Evolutionary conservation across 2,797 vertebrate species (phyloP).

Genomic region (Peromyscus nudipes): DNA sequence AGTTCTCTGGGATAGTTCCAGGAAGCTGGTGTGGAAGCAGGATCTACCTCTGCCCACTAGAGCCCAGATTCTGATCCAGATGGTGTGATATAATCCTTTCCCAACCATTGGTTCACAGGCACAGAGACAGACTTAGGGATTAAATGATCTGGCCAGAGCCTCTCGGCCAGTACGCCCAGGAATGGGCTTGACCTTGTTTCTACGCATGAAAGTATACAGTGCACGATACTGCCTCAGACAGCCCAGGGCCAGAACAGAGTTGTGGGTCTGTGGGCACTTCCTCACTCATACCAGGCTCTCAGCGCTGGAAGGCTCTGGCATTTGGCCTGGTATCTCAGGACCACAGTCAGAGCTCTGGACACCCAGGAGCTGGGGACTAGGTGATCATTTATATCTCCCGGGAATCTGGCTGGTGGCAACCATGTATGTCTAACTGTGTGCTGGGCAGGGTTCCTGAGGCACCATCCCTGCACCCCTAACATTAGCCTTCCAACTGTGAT

Average conservation of each 20-base stretch:
- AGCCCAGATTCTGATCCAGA: not conserved
- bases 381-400: not conserved
- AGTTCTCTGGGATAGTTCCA: no score
- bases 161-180: not conserved
- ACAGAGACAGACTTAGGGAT: slow-evolving; percentile 11
- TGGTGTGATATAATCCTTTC: slow-evolving; percentile 45
- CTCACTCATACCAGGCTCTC: not conserved
- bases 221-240: not conserved
- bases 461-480: slow-evolving; percentile 38
- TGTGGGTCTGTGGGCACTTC: no score
- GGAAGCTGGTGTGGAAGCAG: not conserved
- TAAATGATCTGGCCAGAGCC: not conserved
- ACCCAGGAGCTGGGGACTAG: rapidly evolving
- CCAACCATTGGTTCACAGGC: not conserved
- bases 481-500: slow-evolving; percentile 29
- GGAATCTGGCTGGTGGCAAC: not conserved
- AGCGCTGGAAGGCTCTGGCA: not conserved
- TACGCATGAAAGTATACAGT: not conserved
- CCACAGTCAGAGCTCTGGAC: not conserved
- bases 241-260: not conserved
- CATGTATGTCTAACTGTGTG: not conserved
- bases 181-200: not conserved
- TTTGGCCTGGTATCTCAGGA: not conserved
- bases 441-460: not conserved
- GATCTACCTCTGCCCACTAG: not conserved